Evolutionary conservation across 2,797 vertebrate genomes (phyloP).

Genomic region (Pangasius krempfi): DNA sequence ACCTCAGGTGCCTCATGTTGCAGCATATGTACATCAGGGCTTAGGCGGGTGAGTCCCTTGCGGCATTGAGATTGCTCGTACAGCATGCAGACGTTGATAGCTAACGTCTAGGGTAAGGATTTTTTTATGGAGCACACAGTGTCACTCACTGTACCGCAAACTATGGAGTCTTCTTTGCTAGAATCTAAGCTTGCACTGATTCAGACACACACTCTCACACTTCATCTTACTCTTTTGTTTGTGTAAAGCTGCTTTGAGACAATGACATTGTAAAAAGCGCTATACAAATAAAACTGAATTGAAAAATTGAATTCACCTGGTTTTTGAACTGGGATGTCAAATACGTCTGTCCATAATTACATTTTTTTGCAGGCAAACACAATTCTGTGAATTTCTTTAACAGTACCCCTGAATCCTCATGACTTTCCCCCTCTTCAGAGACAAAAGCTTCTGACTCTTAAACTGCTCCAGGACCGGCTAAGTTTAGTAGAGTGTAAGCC

Average conservation of each 20-base stretch:
- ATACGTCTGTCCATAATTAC: neutral
- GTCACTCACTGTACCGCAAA: slow-evolving; percentile 2
- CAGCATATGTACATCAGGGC: no score
- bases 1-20: no score
- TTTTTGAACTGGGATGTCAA: neutral
- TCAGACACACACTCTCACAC: no score
- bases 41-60: no score
- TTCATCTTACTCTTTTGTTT: no score
- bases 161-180: neutral
- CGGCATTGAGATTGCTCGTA: neutral
- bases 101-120: slow-evolving; percentile 22
- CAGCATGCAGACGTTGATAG: slow-evolving; percentile 11
- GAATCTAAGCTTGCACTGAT: neutral
- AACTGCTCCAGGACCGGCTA: neutral
- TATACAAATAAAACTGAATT: no score
- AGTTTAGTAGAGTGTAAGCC: neutral
- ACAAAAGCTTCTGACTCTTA: neutral
- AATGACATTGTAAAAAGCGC: no score
- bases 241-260: no score
- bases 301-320: neutral
- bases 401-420: neutral
- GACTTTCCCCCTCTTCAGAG: no score
- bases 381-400: neutral
- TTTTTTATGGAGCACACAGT: slow-evolving; percentile 6
- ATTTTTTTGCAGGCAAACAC: neutral